phyloP scores from a whole-genome alignment of 2,797 vertebrate genomes.

The Sus cebifrons region DNA sequence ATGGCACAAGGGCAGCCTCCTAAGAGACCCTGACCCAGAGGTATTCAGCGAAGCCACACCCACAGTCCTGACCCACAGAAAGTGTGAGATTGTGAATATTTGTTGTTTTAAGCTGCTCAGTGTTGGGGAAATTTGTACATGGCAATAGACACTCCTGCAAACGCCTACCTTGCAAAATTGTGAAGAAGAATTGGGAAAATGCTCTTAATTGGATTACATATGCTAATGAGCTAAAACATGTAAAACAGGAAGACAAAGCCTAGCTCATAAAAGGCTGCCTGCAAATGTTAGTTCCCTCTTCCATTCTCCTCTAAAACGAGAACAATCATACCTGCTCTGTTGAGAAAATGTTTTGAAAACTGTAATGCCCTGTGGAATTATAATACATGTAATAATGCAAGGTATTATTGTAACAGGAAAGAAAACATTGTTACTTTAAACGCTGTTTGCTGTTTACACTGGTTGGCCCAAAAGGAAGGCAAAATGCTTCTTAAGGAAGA shows the following conservation, averaged over 20 bases:
- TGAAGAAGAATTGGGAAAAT: conserved; percentile 44
- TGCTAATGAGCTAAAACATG: conserved; percentile 61
- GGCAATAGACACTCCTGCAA: background rate
- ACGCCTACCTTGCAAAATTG: conserved; percentile 46
- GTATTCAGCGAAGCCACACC: background rate
- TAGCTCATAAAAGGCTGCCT: background rate
- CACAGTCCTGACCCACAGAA: background rate
- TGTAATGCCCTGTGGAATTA: conserved; percentile 62
- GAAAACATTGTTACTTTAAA: conserved; percentile 71
- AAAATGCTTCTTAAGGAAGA: conserved; percentile 61
- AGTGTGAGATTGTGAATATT: background rate
- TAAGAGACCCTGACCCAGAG: background rate
- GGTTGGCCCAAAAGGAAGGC: conserved; percentile 41
- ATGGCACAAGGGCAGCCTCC: background rate
- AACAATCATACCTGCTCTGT: conserved; percentile 46
- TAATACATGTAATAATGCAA: conserved; percentile 61
- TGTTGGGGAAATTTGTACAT: background rate
- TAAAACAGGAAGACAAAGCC: background rate
- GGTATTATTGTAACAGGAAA: conserved; percentile 63
- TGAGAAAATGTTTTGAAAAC: conserved; percentile 79
- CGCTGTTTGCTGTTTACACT: conserved; percentile 70
- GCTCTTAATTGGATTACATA: conserved; percentile 64
- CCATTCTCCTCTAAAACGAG: conserved; percentile 5
- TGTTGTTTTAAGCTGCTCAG: conserved; percentile 14
- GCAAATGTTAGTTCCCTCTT: background rate